Evolutionary conservation across 2,797 vertebrate species (phyloP), one percentile per base, ranked within the genome.

Genomic region (Oreonectes daqikongensis): DNA sequence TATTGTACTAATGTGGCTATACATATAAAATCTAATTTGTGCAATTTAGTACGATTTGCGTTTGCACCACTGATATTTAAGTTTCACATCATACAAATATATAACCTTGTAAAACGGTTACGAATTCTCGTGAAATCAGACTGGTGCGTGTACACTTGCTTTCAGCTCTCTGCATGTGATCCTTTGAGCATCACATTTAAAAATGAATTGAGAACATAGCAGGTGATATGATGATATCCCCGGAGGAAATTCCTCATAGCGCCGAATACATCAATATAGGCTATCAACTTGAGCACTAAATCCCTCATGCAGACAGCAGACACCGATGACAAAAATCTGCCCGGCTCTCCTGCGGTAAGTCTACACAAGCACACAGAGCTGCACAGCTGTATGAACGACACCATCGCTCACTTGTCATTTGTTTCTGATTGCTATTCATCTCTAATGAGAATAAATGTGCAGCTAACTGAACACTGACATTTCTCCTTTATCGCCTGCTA

Each of bases 361-460:
- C n/a, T 60, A 32, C 32, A 73, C 46, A 42, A 65, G 11, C 32
- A 28, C 32, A 65, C 18, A 74, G 20, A 74, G 22, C 32, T 42
- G 46, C 48, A 42, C 44, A 63, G 20, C 44, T 26, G n/a, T 32
- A 26, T 10, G 46, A 20, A 73, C 52, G n/a, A 53, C 71, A 53
- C 26, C 61, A 65, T 22, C 44, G 35, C 52, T 22, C 52, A 46
- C 55, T 26, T 17, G 12, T 57, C 53, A 60, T 66, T 15, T 55
- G 46, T 52, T 75, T 72, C 75, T 74, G 48, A 79, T 55, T 42
- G 52, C 81, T 64, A 79, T 79, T 80, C 40, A 79, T 55, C 52
- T 74, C 18, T 77, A 82, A 82, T 82, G 77, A 75, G 72, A 79
- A 82, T 82, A 79, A 71, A 82, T 72, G 76, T 65, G 59, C 57